Evolutionary conservation across 2,888 invertebrate genomes (phyloP).

Genomic region (Drosophila merina): DNA sequence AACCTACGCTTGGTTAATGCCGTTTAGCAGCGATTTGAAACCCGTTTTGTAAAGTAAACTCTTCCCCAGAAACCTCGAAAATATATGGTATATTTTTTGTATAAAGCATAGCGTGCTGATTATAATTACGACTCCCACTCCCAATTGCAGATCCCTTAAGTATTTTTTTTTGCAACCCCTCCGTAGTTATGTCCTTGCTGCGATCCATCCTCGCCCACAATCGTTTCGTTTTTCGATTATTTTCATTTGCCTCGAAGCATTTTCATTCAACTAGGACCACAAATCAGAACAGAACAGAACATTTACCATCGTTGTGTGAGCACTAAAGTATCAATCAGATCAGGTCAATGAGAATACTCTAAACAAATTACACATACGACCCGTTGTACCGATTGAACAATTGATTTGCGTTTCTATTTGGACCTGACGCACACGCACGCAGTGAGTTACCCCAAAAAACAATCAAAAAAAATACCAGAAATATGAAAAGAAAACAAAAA

Average conservation of each 20-base stretch:
- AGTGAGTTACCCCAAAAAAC: constrained; percentile 78
- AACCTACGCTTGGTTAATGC: constrained; percentile 19
- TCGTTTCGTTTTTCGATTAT: constrained; percentile 16
- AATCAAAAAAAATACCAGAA: constrained; percentile 3
- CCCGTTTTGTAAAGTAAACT: constrained; percentile 29
- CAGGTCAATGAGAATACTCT: constrained; percentile 29
- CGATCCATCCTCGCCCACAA: neutral
- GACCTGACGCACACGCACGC: constrained; percentile 85
- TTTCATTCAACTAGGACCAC: constrained; percentile 26
- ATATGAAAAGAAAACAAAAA: constrained; percentile 20
- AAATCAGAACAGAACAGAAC: constrained; percentile 18
- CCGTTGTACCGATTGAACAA: constrained; percentile 60
- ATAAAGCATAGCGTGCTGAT: constrained; percentile 49
- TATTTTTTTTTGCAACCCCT: neutral
- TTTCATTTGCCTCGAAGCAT: constrained; percentile 27
- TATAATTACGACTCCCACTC: constrained; percentile 44
- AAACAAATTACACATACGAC: constrained; percentile 58
- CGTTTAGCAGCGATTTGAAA: constrained; percentile 23
- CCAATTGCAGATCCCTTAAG: constrained; percentile 14
- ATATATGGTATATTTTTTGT: constrained; percentile 1
- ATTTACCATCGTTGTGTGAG: constrained; percentile 32
- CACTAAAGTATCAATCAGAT: constrained; percentile 15
- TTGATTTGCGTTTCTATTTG: constrained; percentile 81
- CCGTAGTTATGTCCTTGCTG: constrained; percentile 18
- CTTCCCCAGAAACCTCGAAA: neutral